Evolutionary conservation across 1,140 invertebrate species (phyloP).

Genomic region (Halesus radiatus): DNA sequence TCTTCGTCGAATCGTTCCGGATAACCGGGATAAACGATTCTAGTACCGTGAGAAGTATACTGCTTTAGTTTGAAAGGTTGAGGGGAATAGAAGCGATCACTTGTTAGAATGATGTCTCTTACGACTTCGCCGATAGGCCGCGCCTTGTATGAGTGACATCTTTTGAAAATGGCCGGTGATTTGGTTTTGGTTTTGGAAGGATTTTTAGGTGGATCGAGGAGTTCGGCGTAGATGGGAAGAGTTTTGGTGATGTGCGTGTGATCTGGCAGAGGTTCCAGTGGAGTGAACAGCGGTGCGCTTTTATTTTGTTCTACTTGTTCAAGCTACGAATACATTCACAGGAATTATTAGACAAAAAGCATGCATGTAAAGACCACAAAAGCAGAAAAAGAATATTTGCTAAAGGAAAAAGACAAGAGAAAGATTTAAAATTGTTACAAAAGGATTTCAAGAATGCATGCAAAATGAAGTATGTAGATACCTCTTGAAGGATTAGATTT

Average conservation of each 20-base stretch:
- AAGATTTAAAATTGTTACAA: background rate
- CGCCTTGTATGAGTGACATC: slow-evolving; percentile 24
- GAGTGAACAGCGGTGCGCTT: slow-evolving; percentile 28
- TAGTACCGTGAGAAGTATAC: slow-evolving; percentile 62
- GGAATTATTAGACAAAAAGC: slow-evolving; percentile 35
- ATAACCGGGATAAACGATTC: slow-evolving; percentile 58
- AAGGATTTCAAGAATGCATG: background rate
- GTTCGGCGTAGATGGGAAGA: slow-evolving; percentile 7
- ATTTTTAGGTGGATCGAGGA: slow-evolving; percentile 7
- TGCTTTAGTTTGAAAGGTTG: slow-evolving; percentile 60
- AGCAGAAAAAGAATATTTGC: background rate
- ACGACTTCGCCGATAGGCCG: slow-evolving; percentile 57
- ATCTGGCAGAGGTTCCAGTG: slow-evolving; percentile 47
- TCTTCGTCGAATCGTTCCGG: slow-evolving; percentile 44
- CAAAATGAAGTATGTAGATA: background rate
- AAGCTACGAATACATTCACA: slow-evolving; percentile 54
- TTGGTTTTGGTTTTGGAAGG: slow-evolving; percentile 36
- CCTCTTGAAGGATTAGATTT: background rate
- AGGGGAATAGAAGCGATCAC: slow-evolving; percentile 64
- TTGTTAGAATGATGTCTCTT: slow-evolving; percentile 61
- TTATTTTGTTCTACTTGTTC: slow-evolving; percentile 50
- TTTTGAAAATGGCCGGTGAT: slow-evolving; percentile 42
- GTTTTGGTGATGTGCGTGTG: slow-evolving; percentile 37
- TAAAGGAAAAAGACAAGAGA: background rate
- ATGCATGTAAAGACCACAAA: slow-evolving; percentile 39